Base-by-base conservation (phyloP, 2,888 invertebrate genomes). In the Ceramica pisi region DNA sequence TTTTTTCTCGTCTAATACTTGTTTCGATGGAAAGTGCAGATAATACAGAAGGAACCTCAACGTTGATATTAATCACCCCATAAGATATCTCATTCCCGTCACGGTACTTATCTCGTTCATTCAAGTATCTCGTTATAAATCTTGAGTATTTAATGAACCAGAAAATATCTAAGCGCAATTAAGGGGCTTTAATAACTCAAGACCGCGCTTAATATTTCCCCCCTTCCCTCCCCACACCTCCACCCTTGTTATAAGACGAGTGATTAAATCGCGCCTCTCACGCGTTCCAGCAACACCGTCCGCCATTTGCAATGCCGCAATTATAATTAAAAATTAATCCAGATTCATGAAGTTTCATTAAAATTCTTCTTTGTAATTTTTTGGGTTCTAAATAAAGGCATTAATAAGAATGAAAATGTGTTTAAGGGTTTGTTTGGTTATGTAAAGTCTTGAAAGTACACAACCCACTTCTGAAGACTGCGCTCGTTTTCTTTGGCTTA, bases 321-420 rank as follows among this genome's bases (percentile, higher is more conserved):
- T 95, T 94, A 94, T 94, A 94, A 95, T 95, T 95, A 94, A 95
- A 94, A 94, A 94, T 94, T 93, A 93, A 95, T 94, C 92, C 90
- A 73, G 86, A 86, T 88, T 86, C 86, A 86, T 86, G 89, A 90
- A 90, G 87, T 88, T 89, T 89, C 83, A 90, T 90, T 89, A 88
- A 89, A 87, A 78, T 84, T 87, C 84, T 87, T 88, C 86, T 83
- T 86, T 80, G 88, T 86, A 87, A 89, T 86, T 87, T 89, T 89
- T 89, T 84, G 82, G 82, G 80, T 82, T 69, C 77, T 86, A 85
- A 83, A 86, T 83, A 83, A 82, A 76, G 75, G 75, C 78, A 82
- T 87, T 85, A 85, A 86, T 84, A 84, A 84, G 75, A 78, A 84
- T 79, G 73, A 61, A 78, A 84, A 84, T 84, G 77, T 67, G 63